Conservation (phyloP, 2,797 vertebrate genomes). For the Notolepis coatsorum region DNA sequence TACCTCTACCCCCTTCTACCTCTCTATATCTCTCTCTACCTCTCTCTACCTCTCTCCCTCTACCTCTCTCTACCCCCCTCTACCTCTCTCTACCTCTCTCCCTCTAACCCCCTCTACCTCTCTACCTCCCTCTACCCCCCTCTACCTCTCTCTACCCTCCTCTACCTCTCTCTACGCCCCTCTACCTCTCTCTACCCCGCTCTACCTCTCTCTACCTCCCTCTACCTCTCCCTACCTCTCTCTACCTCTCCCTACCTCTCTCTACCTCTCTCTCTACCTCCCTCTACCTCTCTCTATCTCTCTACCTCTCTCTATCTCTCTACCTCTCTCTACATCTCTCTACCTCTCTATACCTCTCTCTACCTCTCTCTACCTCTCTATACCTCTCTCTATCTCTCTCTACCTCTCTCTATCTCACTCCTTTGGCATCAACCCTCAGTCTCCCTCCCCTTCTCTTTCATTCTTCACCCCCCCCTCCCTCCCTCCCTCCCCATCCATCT, state of each 20-base stretch:
- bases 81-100: conserved; percentile 1
- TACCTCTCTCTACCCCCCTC: neutral
- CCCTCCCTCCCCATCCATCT: neutral
- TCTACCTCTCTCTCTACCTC: conserved; percentile 16
- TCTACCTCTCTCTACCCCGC: conserved; percentile 27
- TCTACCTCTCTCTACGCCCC: conserved; percentile 19
- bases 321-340: neutral
- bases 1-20: conserved; percentile 28
- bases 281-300: neutral
- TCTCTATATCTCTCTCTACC: conserved; percentile 30
- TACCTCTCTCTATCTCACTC: neutral
- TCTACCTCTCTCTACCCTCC: neutral
- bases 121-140: neutral
- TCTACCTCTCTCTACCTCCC: conserved; percentile 11
- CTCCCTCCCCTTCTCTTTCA: neutral
- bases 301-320: neutral
- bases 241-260: neutral
- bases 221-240: neutral
- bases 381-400: neutral
- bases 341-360: neutral
- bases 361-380: neutral
- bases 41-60: neutral
- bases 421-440: no score
- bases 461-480: neutral
- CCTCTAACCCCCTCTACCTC: conserved; percentile 3